phyloP scores from a whole-genome alignment of 1,140 invertebrate genomes.

The Penaeus indicus region DNA sequence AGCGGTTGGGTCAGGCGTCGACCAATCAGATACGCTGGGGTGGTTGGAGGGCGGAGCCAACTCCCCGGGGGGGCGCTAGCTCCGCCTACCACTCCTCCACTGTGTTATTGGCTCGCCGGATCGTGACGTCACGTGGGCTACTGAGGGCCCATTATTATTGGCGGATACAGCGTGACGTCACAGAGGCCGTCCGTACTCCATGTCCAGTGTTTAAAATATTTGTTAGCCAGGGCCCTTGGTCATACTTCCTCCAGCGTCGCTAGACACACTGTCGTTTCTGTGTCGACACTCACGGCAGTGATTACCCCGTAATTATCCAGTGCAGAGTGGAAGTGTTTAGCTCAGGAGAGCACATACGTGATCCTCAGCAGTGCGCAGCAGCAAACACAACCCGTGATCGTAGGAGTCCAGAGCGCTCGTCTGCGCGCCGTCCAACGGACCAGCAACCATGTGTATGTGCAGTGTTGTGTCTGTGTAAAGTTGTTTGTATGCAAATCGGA shows the following conservation, averaged over 20 bases:
- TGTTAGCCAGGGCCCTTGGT: conserved; percentile 64
- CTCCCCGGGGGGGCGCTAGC: conserved; percentile 52
- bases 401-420: conserved; percentile 31
- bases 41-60: conserved; percentile 42
- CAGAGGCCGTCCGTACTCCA: conserved; percentile 58
- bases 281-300: conserved; percentile 52
- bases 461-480: conserved; percentile 50
- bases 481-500: conserved; percentile 59
- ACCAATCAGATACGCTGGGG: conserved; percentile 40
- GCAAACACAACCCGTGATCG: conserved; percentile 22
- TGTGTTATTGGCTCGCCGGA: conserved; percentile 51
- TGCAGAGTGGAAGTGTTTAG: conserved; percentile 46
- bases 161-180: conserved; percentile 63
- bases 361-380: conserved; percentile 50
- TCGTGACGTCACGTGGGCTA: conserved; percentile 66
- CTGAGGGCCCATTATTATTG: conserved; percentile 66
- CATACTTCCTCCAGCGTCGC: conserved; percentile 64
- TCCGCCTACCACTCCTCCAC: conserved; percentile 37
- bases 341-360: conserved; percentile 32
- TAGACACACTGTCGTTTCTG: conserved; percentile 61
- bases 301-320: conserved; percentile 55
- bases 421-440: conserved; percentile 36
- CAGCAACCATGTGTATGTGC: conserved; percentile 52
- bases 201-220: conserved; percentile 66
- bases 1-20: conserved; percentile 54